phyloP scores from a whole-genome alignment of 2,888 invertebrate genomes.

The Taphrorychus bicolor region DNA sequence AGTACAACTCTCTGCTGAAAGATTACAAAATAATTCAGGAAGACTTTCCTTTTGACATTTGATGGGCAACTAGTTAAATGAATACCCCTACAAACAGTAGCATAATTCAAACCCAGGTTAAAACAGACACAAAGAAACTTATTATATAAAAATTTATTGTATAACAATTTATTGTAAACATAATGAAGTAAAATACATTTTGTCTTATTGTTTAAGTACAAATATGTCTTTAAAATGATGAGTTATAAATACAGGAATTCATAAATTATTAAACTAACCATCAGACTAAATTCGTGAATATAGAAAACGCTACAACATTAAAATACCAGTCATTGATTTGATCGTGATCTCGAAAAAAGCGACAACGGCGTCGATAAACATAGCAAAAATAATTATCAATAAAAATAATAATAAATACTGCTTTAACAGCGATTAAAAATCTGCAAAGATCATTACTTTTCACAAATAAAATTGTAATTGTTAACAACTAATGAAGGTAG shows the following conservation, averaged over 20 bases:
- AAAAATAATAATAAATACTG: slow-evolving; percentile 10
- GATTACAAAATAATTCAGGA: too few species aligned
- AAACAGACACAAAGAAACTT: background rate
- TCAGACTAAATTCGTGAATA: too few species aligned
- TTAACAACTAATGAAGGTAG: slow-evolving; percentile 30
- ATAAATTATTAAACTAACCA: slow-evolving; percentile 43
- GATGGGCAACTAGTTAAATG: background rate
- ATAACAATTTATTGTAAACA: slow-evolving; percentile 57
- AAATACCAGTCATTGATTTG: slow-evolving; percentile 8
- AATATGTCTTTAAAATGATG: slow-evolving; percentile 48
- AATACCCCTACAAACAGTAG: background rate
- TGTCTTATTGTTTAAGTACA: slow-evolving; percentile 48
- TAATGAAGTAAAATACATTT: slow-evolving; percentile 52
- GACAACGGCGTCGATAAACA: slow-evolving; percentile 2
- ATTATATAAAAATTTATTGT: slow-evolving; percentile 49
- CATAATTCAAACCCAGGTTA: background rate
- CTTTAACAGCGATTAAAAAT: background rate
- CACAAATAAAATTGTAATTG: background rate
- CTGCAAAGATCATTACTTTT: too few species aligned
- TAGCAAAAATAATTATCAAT: slow-evolving; percentile 10
- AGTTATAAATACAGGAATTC: slow-evolving; percentile 51
- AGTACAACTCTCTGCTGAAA: too few species aligned
- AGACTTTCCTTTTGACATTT: too few species aligned
- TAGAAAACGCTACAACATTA: background rate
- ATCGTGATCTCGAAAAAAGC: slow-evolving; percentile 12